Evolutionary conservation across 1,140 invertebrate species (phyloP), one percentile per base, ranked within the genome.

Genomic region (Atta cephalotes): DNA sequence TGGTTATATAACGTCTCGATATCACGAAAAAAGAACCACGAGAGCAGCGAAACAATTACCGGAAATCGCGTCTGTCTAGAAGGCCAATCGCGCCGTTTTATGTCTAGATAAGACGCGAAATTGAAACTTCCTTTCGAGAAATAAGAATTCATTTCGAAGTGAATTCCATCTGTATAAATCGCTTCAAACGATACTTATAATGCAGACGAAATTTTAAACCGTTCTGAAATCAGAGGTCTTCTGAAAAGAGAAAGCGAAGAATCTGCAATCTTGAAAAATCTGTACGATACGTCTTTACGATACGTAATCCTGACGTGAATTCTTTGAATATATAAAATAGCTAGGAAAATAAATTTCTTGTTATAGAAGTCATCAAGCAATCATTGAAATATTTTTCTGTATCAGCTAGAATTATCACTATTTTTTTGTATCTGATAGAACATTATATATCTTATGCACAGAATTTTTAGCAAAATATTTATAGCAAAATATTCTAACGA

Each of bases 11-110:
- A 81, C 25, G 31, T 12, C 10, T 21, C n/a, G 18, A 2, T 25
- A 25, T 28, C 49, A 51, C 31, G 31, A 21, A 80, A 70, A 21
- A 70, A n/a, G 60, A 66, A 65, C 2, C 16, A n/a, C 35, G n/a
- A n/a, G 14, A 56, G 14, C 62, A 14, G 78, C 63, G 14, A 80
- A 56, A 80, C 49, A 76, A n/a, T 28, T 51, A 16, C 49, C 78
- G 66, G 79, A 81, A 81, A 81, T 39, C 65, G 51, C 51, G 45
- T 81, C 31, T 71, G 79, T 58, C 49, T 68, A 31, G 65, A 81
- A 70, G 78, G 65, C 68, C 79, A 39, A 58, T 71, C 62, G 77
- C 28, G n/a, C 49, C 63, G 74, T 35, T 56, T 28, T 45, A 1
- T 49, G 39, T 25, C 21, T 21, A 25, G 63, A 58, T 81, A 70